phyloP scores from a whole-genome alignment of 2,888 invertebrate genomes.

The Drosophila buzzatii region DNA sequence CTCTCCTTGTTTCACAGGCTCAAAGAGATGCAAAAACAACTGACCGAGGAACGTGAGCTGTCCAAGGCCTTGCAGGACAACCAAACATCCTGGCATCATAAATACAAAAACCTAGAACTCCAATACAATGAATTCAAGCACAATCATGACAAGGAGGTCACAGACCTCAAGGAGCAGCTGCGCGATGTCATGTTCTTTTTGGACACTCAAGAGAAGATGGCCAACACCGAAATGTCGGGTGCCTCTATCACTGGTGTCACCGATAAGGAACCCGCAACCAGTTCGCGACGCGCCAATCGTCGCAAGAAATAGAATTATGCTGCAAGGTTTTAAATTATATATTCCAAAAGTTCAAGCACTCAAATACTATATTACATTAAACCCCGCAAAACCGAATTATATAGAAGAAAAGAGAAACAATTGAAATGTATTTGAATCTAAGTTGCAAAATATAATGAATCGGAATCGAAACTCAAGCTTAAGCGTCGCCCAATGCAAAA shows the following conservation, averaged over 20 bases:
- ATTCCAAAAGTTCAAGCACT: constrained; percentile 7
- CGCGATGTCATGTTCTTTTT: constrained; percentile 98
- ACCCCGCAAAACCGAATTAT: constrained; percentile 11
- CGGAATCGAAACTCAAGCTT: constrained; percentile 8
- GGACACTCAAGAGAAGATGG: constrained; percentile 90
- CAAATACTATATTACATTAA: constrained; percentile 19
- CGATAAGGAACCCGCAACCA: constrained; percentile 67
- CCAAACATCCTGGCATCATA: constrained; percentile 90
- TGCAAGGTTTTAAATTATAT: not conserved
- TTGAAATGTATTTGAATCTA: constrained; percentile 25
- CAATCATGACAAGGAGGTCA: constrained; percentile 90
- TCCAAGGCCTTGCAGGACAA: constrained; percentile 91
- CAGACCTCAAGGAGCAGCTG: constrained; percentile 95
- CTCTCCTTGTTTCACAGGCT: constrained; percentile 85
- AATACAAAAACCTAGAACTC: constrained; percentile 87
- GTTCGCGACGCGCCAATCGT: constrained; percentile 67
- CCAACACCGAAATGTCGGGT: constrained; percentile 83
- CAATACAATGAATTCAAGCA: constrained; percentile 86
- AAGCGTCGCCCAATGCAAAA: constrained; percentile 6
- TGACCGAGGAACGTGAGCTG: constrained; percentile 94
- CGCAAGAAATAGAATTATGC: constrained; percentile 71
- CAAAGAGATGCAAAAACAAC: constrained; percentile 88
- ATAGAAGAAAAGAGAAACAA: not conserved
- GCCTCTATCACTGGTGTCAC: constrained; percentile 82
- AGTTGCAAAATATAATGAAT: constrained; percentile 19